These are phyloP conservation scores for Struthio camelus DNA, from an alignment of 2,113 vertebrate species.

Conservation along the genomic window DNA sequence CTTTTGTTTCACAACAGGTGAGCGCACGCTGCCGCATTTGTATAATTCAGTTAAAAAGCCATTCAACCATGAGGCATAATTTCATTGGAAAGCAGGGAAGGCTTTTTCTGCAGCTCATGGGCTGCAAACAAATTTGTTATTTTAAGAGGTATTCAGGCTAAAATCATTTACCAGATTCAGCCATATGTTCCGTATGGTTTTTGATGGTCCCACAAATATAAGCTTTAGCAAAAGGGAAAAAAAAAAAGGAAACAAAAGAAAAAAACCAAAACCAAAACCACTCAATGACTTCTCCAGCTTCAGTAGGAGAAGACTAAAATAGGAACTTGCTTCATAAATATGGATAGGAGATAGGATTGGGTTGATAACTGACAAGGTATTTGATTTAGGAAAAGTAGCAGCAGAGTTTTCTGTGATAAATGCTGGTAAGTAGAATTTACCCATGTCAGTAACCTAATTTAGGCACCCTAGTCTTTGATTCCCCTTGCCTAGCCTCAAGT, in stretches of 20 bases:
- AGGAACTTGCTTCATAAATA: not conserved
- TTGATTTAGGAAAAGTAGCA: not conserved
- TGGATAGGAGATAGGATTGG: not conserved
- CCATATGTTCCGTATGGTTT: not conserved
- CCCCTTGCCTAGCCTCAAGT: constrained; percentile 6
- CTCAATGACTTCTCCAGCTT: not conserved
- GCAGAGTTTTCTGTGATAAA: constrained; percentile 11
- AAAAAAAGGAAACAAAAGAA: rapidly evolving
- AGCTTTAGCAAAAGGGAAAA: not conserved
- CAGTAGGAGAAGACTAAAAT: not conserved
- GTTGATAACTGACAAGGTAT: not conserved
- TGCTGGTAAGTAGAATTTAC: not conserved
- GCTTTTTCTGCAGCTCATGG: not conserved
- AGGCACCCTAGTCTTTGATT: not conserved
- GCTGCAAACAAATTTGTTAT: not conserved
- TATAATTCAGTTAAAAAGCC: not conserved
- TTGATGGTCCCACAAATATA: not conserved
- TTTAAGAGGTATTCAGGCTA: not conserved
- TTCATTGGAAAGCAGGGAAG: not conserved
- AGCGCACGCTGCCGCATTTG: not conserved
- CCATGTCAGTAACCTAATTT: constrained; percentile 21
- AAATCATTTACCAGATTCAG: not conserved
- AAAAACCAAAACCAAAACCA: not conserved
- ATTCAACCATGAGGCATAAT: not conserved
- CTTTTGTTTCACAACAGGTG: not conserved